Conservation (phyloP, 2,888 invertebrate genomes). For the Scelioninae gen. 2 region DNA sequence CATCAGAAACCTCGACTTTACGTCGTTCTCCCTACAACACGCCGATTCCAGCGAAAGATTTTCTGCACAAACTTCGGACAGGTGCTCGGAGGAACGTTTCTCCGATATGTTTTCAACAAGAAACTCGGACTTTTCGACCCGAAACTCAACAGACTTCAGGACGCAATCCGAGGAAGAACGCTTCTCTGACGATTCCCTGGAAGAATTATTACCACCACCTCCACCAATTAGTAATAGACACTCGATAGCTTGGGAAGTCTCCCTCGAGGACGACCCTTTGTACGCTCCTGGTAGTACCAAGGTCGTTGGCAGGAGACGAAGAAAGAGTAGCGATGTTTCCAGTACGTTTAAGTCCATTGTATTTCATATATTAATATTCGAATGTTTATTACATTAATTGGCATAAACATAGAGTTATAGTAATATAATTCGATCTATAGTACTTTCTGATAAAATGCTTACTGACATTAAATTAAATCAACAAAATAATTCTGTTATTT, state of each 20-base stretch:
- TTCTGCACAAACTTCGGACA: conserved; percentile 68
- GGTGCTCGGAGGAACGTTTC: conserved; percentile 70
- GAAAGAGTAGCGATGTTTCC: conserved; percentile 76
- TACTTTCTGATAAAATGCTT: no score
- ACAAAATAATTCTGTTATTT: no score
- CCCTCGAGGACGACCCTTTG: conserved; percentile 83
- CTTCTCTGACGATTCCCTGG: conserved; percentile 90
- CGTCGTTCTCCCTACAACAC: conserved; percentile 68
- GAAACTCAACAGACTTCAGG: conserved; percentile 73
- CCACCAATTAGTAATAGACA: conserved; percentile 81
- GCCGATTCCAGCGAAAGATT: conserved; percentile 68
- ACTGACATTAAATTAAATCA: no score
- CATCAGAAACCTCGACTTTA: conserved; percentile 71
- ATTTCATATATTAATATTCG: no score
- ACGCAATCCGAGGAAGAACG: conserved; percentile 77
- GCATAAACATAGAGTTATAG: no score
- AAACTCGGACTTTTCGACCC: conserved; percentile 72
- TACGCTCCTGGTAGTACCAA: conserved; percentile 84
- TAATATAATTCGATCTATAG: no score
- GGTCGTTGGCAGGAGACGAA: conserved; percentile 76
- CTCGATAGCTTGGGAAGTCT: conserved; percentile 84
- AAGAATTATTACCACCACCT: conserved; percentile 84
- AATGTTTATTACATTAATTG: no score
- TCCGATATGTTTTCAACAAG: conserved; percentile 72
- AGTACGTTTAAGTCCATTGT: conserved; percentile 69